These are phyloP conservation scores for Diaprepes abbreviatus DNA, from an alignment of 2,888 invertebrate species.

Conservation along the genomic window DNA sequence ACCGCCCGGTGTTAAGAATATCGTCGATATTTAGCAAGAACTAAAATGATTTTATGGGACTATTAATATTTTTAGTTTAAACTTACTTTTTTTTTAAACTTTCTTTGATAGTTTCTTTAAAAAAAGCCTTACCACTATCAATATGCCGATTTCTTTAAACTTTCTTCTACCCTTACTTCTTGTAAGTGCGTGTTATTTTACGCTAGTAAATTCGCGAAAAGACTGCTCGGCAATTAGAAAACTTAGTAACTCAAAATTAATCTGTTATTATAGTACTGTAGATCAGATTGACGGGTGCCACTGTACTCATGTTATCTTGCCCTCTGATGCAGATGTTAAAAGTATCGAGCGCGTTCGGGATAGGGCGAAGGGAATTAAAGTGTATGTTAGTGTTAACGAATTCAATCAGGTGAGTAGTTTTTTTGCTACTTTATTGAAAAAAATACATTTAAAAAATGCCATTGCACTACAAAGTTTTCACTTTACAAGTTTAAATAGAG, in stretches of 20 bases:
- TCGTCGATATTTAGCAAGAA: neutral
- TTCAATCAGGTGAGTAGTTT: constrained; percentile 71
- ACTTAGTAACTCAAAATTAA: constrained; percentile 61
- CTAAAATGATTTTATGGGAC: neutral
- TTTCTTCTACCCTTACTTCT: constrained; percentile 41
- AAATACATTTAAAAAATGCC: too few relatives aligned
- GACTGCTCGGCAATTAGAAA: constrained; percentile 56
- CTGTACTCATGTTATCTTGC: constrained; percentile 64
- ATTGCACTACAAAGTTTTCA: too few relatives aligned
- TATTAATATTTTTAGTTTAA: neutral
- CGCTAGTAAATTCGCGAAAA: constrained; percentile 50
- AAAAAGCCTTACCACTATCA: neutral
- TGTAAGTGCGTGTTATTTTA: constrained; percentile 33
- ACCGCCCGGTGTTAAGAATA: neutral
- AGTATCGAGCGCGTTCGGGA: constrained; percentile 69
- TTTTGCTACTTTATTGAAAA: too few relatives aligned
- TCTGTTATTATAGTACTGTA: constrained; percentile 64
- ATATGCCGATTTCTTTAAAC: constrained; percentile 19
- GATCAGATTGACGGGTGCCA: constrained; percentile 59
- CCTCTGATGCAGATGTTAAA: constrained; percentile 59
- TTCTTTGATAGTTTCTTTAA: neutral
- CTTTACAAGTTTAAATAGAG: too few relatives aligned
- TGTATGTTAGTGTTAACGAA: constrained; percentile 71
- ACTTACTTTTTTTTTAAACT: neutral
- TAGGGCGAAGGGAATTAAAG: constrained; percentile 70